Base-by-base conservation (phyloP, 92 coral and sea anemone species). In the Virgularia gustaviana region DNA sequence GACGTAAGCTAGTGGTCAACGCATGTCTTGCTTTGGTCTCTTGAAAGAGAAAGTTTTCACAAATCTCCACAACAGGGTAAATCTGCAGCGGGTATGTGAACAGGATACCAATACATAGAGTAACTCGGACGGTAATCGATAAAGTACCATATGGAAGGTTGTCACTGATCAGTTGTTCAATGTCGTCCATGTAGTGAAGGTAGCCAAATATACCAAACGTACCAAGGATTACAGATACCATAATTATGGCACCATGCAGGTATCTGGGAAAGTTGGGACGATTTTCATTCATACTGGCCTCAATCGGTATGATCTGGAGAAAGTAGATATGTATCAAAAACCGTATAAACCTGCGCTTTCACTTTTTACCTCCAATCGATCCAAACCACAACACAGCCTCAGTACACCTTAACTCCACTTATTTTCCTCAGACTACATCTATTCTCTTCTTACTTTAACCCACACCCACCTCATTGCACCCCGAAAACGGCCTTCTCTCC, bases 11-110 rank as follows among this genome's bases (percentile, higher is more conserved):
- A 1, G 27, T 19, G 11, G 25, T 55, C 28, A 61, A 12, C 1
- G 68, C 36, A 24, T 2, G 4, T 4, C 68, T 4, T 30, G 3
- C 28, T 16, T 36, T 33, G 12, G 45, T 61, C 0, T 61, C 47
- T 61, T 30, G 16, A 65, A 91, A 91, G 4, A 83, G 51, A 23
- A 81, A 56, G n/a, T 85, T 73, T 63, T 91, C 97, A 0, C 83
- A 74, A 29, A 91, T 89, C 63, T 89, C 84, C 28, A 91, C 82
- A 32, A 91, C 95, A 11, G 97, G 97, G 65, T 71, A 83, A 22
- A 91, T 79, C 62, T 91, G 97, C 9, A 91, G 84, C 20, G 97
- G 97, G 56, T 88, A 91, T 9, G 96, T 91, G 63, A 88, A 88
- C 12, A 86, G 34, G 11, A 91, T 90, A 1, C 88, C 97, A 27